Base-by-base conservation (phyloP, 2,797 vertebrate genomes). In the Hemibagrus guttatus region DNA sequence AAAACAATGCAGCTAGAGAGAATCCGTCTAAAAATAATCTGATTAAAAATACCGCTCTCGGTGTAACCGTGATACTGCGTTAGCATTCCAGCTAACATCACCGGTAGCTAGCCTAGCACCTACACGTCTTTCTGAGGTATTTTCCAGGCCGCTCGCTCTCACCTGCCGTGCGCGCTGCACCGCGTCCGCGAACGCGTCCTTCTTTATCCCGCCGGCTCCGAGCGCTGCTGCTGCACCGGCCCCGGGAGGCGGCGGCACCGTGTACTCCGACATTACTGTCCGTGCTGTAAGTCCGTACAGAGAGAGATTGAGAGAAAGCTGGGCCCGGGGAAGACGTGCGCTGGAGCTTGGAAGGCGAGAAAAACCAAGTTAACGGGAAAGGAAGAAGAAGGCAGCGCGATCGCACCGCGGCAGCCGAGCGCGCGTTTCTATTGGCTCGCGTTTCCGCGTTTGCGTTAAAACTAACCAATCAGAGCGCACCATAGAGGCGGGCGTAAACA, bases 161-260 rank as follows among this genome's bases (percentile, higher is more conserved):
- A 98, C 97, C 97, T 98, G 97, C 93, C 97, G 94, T 89, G 97
- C 97, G 91, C 97, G 95, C 92, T 98, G 96, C 59, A 98, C 97
- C 0, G 97, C 97, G 90, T 98, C 97, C 2, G 97, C 97, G 91
- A 98, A 98, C 23, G 97, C 97, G 92, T 98, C 97, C 86, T 97
- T 98, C 90, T 97, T 97, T 90, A 97, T 95, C 64, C 95, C 97
- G 79, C 94, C 96, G n/a, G 94, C 93, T 88, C 88, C 91, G 7
- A 93, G 91, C 0, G 95, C 93, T 89, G 96, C 93, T 89, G 96
- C 94, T 79, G 92, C 92, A 58, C 58, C 85, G 54, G 91, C 83
- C 83, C 96, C 97, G 69, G 96, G 95, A 58, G 96, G 94, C 91
- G 96, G 94, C 90, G 97, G 95, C 91, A 96, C 93, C 91, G 95